phyloP scores from a whole-genome alignment of 2,797 vertebrate genomes.

The Takifugu rubripes region DNA sequence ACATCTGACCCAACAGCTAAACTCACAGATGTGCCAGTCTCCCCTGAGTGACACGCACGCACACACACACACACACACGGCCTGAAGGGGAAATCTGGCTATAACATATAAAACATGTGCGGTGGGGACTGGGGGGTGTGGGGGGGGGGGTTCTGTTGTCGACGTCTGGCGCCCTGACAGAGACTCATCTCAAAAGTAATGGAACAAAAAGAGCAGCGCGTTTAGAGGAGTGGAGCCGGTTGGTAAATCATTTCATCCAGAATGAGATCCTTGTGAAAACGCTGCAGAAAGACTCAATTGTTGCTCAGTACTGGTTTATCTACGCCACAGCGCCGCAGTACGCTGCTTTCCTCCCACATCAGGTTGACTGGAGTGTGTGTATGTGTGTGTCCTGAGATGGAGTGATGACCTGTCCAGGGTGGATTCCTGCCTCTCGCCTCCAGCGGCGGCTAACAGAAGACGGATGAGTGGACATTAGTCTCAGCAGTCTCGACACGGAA shows the following conservation, averaged over 20 bases:
- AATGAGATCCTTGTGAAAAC: background rate
- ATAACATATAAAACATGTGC: constrained; percentile 36
- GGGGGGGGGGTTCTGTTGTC: constrained; percentile 25
- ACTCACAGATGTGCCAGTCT: constrained; percentile 62
- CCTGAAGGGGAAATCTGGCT: constrained; percentile 52
- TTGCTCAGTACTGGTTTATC: too few species aligned
- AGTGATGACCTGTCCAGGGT: too few species aligned
- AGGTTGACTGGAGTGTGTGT: background rate
- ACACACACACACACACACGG: constrained; percentile 33
- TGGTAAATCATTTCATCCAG: background rate
- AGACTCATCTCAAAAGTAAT: constrained; percentile 7
- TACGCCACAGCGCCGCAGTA: too few species aligned
- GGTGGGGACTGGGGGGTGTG: background rate
- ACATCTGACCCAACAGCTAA: constrained; percentile 50
- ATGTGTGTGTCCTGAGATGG: constrained; percentile 4
- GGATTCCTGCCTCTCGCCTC: too few species aligned
- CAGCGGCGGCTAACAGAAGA: too few species aligned
- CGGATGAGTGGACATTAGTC: too few species aligned
- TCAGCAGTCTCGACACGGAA: too few species aligned
- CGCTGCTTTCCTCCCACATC: too few species aligned
- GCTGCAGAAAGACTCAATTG: too few species aligned
- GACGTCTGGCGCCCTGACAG: constrained; percentile 34
- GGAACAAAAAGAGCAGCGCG: background rate
- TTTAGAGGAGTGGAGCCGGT: background rate
- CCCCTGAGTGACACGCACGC: constrained; percentile 45